A percentile compares a stretch with the other conserved stretches of the same genome.
Evolutionary conservation across 2,113 vertebrate genomes (phyloP).

Genomic region (Amphilophus citrinellus): DNA sequence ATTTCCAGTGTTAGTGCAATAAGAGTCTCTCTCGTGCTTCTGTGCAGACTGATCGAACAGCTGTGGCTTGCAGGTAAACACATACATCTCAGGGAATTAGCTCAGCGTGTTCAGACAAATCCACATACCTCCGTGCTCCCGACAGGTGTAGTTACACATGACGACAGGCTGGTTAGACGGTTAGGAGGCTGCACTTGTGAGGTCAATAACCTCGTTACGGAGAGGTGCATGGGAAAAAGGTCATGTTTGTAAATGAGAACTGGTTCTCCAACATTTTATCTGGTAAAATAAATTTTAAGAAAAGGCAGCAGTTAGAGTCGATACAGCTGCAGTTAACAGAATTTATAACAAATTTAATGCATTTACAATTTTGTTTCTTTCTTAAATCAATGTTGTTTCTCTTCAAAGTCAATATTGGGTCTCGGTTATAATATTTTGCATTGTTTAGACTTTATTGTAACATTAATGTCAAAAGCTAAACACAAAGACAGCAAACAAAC

Average conservation of each 20-base stretch:
- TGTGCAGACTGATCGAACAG: neutral
- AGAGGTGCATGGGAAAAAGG: neutral
- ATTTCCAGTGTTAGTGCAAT: neutral
- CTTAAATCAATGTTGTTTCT: neutral
- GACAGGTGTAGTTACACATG: conserved; percentile 45
- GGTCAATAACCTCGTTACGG: neutral
- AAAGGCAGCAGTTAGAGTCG: no score
- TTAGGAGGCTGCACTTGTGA: neutral
- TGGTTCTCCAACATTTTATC: no score
- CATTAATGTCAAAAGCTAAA: no score
- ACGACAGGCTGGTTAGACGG: neutral
- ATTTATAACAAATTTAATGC: neutral
- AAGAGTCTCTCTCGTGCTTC: neutral
- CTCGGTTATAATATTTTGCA: neutral
- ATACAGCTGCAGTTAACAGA: neutral
- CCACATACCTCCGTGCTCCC: conserved; percentile 25
- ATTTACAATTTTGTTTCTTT: neutral
- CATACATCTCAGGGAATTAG: neutral
- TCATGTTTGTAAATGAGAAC: no score
- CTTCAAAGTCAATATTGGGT: neutral
- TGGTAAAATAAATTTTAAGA: no score
- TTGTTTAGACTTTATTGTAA: no score
- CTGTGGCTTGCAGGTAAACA: conserved; percentile 17
- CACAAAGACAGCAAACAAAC: no score
- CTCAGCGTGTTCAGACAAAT: conserved; percentile 41